phyloP scores from a whole-genome alignment of 2,888 invertebrate species.

The Eupithecia tripunctaria region DNA sequence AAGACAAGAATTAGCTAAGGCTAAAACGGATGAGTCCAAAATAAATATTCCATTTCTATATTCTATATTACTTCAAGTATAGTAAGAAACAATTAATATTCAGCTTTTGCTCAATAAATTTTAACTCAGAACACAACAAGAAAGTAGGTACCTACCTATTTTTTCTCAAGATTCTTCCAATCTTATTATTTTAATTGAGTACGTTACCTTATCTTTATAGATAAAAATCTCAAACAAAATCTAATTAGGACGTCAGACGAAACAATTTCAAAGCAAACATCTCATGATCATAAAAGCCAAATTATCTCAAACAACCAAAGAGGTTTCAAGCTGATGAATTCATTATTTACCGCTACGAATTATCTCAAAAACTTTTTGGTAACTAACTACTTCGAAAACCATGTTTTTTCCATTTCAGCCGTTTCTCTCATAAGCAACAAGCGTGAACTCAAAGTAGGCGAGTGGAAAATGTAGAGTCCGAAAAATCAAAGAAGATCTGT shows the following conservation, averaged over 20 bases:
- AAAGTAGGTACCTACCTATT: background rate
- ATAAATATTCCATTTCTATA: too few relatives aligned
- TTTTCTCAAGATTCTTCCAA: background rate
- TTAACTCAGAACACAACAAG: too few relatives aligned
- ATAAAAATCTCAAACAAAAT: slow-evolving; percentile 18
- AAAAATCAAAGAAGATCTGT: background rate
- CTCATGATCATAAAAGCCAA: slow-evolving; percentile 28
- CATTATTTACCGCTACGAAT: slow-evolving; percentile 46
- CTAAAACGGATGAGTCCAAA: too few relatives aligned
- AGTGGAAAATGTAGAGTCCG: background rate
- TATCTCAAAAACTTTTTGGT: slow-evolving; percentile 37
- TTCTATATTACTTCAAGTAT: too few relatives aligned
- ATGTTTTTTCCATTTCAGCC: slow-evolving; percentile 39
- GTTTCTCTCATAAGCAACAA: slow-evolving; percentile 45
- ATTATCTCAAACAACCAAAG: slow-evolving; percentile 34
- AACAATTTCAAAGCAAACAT: slow-evolving; percentile 27
- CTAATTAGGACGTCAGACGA: slow-evolving; percentile 21
- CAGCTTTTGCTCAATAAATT: background rate
- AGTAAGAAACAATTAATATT: too few relatives aligned
- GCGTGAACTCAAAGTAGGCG: slow-evolving; percentile 50
- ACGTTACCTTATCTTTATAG: background rate
- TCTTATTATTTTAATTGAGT: background rate
- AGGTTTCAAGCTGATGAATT: slow-evolving; percentile 41
- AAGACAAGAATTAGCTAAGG: too few relatives aligned
- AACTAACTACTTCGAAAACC: slow-evolving; percentile 33